phyloP scores from a whole-genome alignment of 2,888 invertebrate species.

The Brachyopa scutellaris region DNA sequence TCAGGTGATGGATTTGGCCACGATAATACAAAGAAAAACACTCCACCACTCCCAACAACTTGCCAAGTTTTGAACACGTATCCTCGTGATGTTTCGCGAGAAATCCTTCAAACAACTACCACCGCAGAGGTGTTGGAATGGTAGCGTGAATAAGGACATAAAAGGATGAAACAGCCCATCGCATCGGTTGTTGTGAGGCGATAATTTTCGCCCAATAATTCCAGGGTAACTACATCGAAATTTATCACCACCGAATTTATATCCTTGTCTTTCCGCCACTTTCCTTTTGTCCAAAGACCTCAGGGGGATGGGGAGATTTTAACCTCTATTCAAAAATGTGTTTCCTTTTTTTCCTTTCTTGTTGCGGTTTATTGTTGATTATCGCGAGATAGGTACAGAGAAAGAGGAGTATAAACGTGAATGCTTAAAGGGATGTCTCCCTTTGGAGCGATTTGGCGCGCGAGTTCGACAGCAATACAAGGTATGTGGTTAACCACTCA shows the following conservation, averaged over 20 bases:
- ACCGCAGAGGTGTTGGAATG: slow-evolving; percentile 1
- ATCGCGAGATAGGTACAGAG: slow-evolving; percentile 9
- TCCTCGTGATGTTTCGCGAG: slow-evolving; percentile 13
- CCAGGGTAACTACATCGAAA: slow-evolving; percentile 50
- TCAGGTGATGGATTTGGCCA: slow-evolving; percentile 32
- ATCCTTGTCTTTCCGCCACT: slow-evolving; percentile 12
- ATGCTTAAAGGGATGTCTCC: slow-evolving; percentile 53
- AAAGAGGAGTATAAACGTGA: slow-evolving; percentile 10
- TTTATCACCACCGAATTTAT: slow-evolving; percentile 50
- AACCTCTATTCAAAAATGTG: not conserved
- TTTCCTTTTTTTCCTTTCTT: slow-evolving; percentile 16
- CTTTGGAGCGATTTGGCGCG: slow-evolving; percentile 61
- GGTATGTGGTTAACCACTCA: slow-evolving; percentile 62
- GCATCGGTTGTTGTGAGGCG: slow-evolving; percentile 20
- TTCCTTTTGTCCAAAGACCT: slow-evolving; percentile 25
- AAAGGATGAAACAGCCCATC: slow-evolving; percentile 41
- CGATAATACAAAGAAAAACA: slow-evolving; percentile 14
- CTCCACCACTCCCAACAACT: slow-evolving; percentile 31
- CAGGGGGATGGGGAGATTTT: not conserved
- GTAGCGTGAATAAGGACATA: slow-evolving; percentile 29
- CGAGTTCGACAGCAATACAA: slow-evolving; percentile 42
- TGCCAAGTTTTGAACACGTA: slow-evolving; percentile 37
- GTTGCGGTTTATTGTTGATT: slow-evolving; percentile 53
- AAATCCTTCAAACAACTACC: not conserved
- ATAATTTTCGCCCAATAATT: slow-evolving; percentile 43